Evolutionary conservation across 2,888 invertebrate species (phyloP).

Genomic region (Agriotes lineatus): DNA sequence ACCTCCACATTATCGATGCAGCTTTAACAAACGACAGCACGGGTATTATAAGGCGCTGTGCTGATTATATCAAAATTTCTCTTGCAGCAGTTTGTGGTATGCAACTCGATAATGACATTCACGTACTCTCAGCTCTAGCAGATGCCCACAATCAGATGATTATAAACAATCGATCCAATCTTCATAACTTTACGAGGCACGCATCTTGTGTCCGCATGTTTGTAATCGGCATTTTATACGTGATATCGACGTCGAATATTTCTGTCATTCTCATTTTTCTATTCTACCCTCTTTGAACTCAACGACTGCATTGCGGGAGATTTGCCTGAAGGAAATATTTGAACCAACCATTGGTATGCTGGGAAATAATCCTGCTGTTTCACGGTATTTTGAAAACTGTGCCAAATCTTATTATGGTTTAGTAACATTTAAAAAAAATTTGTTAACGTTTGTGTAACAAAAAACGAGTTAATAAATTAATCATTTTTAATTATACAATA

Average conservation of each 20-base stretch:
- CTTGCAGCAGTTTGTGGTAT: constrained; percentile 25
- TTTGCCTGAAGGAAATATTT: too few relatives aligned
- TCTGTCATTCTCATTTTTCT: neutral
- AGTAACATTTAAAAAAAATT: too few relatives aligned
- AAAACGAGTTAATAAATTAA: too few relatives aligned
- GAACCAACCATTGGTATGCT: too few relatives aligned
- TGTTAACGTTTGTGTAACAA: too few relatives aligned
- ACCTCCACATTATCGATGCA: constrained; percentile 10
- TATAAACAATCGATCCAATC: constrained; percentile 44
- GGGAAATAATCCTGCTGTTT: too few relatives aligned
- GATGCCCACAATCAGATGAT: constrained; percentile 38
- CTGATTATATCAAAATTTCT: constrained; percentile 31
- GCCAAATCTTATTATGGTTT: too few relatives aligned
- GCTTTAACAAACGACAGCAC: constrained; percentile 9
- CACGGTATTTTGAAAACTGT: too few relatives aligned
- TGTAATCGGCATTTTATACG: constrained; percentile 17
- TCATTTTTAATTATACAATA: too few relatives aligned
- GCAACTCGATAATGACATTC: constrained; percentile 43
- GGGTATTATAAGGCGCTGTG: constrained; percentile 4
- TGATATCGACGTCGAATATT: constrained; percentile 11
- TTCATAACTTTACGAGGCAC: constrained; percentile 32
- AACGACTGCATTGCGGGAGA: too few relatives aligned
- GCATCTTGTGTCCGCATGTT: constrained; percentile 20
- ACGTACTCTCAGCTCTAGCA: constrained; percentile 29
- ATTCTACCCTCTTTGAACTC: too few relatives aligned